Conservation (phyloP, 1,140 invertebrate genomes). For the Idris sp. region DNA sequence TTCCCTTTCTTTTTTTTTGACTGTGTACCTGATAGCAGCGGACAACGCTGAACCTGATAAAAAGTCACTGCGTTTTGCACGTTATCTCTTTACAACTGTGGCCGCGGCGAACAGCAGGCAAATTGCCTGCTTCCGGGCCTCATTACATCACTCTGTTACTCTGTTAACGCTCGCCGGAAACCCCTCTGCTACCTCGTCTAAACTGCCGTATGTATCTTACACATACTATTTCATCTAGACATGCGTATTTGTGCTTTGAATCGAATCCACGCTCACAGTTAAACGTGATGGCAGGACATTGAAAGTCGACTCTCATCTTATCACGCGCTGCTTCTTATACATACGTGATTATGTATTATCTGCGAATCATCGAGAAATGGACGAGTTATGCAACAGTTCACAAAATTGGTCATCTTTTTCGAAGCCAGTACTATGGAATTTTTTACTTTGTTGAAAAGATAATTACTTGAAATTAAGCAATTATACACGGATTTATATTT, state of each 20-base stretch:
- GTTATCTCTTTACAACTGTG: constrained; percentile 77
- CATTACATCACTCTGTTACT: constrained; percentile 80
- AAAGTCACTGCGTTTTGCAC: constrained; percentile 70
- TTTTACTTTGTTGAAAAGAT: too few relatives aligned
- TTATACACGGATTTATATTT: too few relatives aligned
- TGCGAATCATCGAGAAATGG: constrained; percentile 28
- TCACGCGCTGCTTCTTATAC: constrained; percentile 46
- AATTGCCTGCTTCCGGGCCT: constrained; percentile 79
- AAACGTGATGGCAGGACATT: constrained; percentile 39
- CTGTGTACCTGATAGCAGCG: constrained; percentile 51
- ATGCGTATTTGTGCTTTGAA: constrained; percentile 49
- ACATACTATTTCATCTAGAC: constrained; percentile 69
- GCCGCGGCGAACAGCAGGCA: constrained; percentile 71
- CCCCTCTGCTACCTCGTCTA: constrained; percentile 77
- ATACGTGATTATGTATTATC: constrained; percentile 47
- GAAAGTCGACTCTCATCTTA: constrained; percentile 57
- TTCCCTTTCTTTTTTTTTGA: too few relatives aligned
- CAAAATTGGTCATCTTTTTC: too few relatives aligned
- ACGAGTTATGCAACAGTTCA: constrained; percentile 31
- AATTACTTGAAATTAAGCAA: too few relatives aligned
- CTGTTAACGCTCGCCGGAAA: constrained; percentile 79
- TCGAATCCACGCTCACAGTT: constrained; percentile 34
- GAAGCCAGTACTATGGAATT: too few relatives aligned
- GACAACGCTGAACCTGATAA: constrained; percentile 67
- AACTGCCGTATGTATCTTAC: constrained; percentile 69